Evolutionary conservation across 1,140 invertebrate species (phyloP).

Genomic region (Centruroides sculpturatus): DNA sequence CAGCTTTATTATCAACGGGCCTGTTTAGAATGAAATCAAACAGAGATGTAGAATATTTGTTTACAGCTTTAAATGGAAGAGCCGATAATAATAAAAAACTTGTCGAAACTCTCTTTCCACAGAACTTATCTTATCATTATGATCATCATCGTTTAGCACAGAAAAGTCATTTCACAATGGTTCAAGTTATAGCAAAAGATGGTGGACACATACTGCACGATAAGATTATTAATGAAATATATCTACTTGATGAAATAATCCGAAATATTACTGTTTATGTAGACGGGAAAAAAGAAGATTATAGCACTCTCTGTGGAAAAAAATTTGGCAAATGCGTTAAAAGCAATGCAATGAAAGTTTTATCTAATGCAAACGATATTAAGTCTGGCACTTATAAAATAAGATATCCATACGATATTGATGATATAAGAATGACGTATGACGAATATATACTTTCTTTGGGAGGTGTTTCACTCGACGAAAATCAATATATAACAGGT

Average conservation of each 20-base stretch:
- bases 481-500: slow-evolving; percentile 50
- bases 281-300: slow-evolving; percentile 24
- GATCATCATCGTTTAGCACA: slow-evolving; percentile 46
- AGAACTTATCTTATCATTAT: slow-evolving; percentile 12
- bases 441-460: slow-evolving; percentile 74
- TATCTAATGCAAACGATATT: slow-evolving; percentile 59
- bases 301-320: slow-evolving; percentile 62
- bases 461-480: slow-evolving; percentile 55
- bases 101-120: slow-evolving; percentile 39
- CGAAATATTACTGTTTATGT: slow-evolving; percentile 48
- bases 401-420: slow-evolving; percentile 47
- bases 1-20: slow-evolving; percentile 64
- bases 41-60: slow-evolving; percentile 81
- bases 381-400: slow-evolving; percentile 53
- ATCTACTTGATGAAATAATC: slow-evolving; percentile 54
- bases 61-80: slow-evolving; percentile 67
- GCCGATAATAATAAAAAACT: slow-evolving; percentile 52
- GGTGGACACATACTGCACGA: slow-evolving; percentile 57
- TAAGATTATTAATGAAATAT: slow-evolving; percentile 59
- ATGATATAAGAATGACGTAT: slow-evolving; percentile 44
- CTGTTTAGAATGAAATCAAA: slow-evolving; percentile 70
- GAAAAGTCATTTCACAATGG: slow-evolving; percentile 68
- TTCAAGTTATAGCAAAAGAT: slow-evolving; percentile 68
- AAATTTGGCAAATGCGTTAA: slow-evolving; percentile 66
- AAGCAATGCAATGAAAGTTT: slow-evolving; percentile 68